phyloP scores from a whole-genome alignment of 2,113 vertebrate genomes.

The Mus pahari region DNA sequence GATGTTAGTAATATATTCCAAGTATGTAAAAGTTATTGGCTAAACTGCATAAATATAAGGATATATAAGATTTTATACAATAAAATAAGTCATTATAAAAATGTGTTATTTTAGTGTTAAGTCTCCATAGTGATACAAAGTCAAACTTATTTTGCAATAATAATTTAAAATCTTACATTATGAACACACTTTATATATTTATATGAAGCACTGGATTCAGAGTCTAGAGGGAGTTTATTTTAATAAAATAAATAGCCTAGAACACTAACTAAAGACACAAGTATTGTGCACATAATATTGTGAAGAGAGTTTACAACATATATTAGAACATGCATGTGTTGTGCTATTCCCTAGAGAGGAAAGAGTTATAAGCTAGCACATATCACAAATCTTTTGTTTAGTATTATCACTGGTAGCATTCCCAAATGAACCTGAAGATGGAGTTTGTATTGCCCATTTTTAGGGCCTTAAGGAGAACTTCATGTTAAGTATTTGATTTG shows the following conservation, averaged over 20 bases:
- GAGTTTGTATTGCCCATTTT: too few relatives aligned
- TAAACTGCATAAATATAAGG: neutral
- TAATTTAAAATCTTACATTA: neutral
- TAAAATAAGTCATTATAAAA: neutral
- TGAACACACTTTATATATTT: neutral
- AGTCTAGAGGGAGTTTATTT: neutral
- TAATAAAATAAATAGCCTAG: neutral
- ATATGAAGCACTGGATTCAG: neutral
- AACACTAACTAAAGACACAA: neutral
- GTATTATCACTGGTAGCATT: neutral
- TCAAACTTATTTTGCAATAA: neutral
- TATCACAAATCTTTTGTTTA: neutral
- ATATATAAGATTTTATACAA: neutral
- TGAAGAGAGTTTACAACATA: neutral
- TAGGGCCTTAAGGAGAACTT: neutral
- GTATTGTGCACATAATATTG: neutral
- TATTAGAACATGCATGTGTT: neutral
- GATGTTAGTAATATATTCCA: neutral
- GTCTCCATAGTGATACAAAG: neutral
- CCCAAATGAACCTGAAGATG: neutral
- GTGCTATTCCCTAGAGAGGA: neutral
- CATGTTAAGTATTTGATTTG: neutral
- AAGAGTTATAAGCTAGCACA: neutral
- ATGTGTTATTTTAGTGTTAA: neutral
- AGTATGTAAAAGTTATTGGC: neutral